Percentiles rank a stretch among this genome's conserved stretches.
Evolutionary conservation across 2,888 invertebrate species (phyloP).

Genomic region (Watsonalla cultraria): DNA sequence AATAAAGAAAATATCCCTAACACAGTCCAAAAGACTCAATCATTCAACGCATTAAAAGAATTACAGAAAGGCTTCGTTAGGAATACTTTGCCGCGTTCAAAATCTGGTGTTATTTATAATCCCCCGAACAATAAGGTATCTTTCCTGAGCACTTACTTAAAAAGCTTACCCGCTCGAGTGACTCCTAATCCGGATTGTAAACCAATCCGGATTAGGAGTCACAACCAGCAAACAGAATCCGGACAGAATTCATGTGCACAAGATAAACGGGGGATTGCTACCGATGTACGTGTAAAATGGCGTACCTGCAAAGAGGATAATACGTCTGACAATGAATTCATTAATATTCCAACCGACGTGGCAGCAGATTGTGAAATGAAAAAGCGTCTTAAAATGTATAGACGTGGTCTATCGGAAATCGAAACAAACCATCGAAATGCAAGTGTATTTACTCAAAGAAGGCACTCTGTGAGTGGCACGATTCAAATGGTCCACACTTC

Average conservation of each 20-base stretch:
- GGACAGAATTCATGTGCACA: conserved; percentile 34
- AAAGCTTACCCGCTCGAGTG: conserved; percentile 66
- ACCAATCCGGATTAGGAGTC: no score
- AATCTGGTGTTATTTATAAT: conserved; percentile 58
- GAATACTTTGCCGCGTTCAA: conserved; percentile 52
- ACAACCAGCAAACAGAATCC: conserved; percentile 45
- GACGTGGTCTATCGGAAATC: conserved; percentile 71
- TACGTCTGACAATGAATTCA: conserved; percentile 59
- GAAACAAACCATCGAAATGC: conserved; percentile 38
- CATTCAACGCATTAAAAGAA: conserved; percentile 48
- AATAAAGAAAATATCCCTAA: conserved; percentile 42
- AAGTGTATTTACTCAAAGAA: conserved; percentile 49
- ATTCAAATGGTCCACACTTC: conserved; percentile 52
- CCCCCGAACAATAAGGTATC: conserved; percentile 68
- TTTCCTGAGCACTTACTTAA: conserved; percentile 73
- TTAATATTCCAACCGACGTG: conserved; percentile 61
- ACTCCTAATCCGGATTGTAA: conserved; percentile 66
- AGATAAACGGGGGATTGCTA: conserved; percentile 33
- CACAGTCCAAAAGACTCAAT: conserved; percentile 62
- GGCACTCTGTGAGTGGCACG: conserved; percentile 58
- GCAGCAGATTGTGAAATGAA: conserved; percentile 69
- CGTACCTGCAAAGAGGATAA: conserved; percentile 41
- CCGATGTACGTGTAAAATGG: conserved; percentile 39
- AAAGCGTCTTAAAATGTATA: conserved; percentile 71
- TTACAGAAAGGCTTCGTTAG: conserved; percentile 29